These are phyloP conservation scores for Belonocnema kinseyi DNA, from an alignment of 1,140 invertebrate species.

Conservation along the genomic window DNA sequence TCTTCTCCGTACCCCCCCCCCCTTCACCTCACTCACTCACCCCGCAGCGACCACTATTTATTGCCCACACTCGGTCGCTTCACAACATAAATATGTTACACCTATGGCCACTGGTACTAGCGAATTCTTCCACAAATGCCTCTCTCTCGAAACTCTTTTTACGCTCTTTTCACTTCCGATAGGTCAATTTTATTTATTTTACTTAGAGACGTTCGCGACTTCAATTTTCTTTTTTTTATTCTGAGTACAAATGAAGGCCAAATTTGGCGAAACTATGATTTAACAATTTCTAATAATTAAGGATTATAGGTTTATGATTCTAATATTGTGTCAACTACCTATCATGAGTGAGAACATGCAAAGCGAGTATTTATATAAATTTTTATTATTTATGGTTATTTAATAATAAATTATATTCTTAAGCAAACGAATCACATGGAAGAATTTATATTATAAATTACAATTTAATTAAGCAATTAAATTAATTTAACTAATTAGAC, in stretches of 20 bases:
- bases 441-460: too few relatives aligned
- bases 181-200: neutral
- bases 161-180: neutral
- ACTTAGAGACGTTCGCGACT: conserved; percentile 2
- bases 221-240: neutral
- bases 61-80: conserved; percentile 73
- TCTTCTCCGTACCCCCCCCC: conserved; percentile 37
- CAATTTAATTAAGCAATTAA: too few relatives aligned
- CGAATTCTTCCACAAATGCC: conserved; percentile 62
- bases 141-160: conserved; percentile 30
- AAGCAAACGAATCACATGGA: too few relatives aligned
- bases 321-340: too few relatives aligned
- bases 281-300: too few relatives aligned
- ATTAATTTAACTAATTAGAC: too few relatives aligned
- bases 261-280: too few relatives aligned
- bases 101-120: conserved; percentile 57
- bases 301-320: too few relatives aligned
- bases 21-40: conserved; percentile 35
- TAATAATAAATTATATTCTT: too few relatives aligned
- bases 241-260: neutral
- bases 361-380: too few relatives aligned
- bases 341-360: too few relatives aligned
- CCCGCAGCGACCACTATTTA: conserved; percentile 64
- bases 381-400: too few relatives aligned
- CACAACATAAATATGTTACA: conserved; percentile 75